phyloP scores from a whole-genome alignment of 2,113 vertebrate genomes.

The Amphilophus citrinellus region DNA sequence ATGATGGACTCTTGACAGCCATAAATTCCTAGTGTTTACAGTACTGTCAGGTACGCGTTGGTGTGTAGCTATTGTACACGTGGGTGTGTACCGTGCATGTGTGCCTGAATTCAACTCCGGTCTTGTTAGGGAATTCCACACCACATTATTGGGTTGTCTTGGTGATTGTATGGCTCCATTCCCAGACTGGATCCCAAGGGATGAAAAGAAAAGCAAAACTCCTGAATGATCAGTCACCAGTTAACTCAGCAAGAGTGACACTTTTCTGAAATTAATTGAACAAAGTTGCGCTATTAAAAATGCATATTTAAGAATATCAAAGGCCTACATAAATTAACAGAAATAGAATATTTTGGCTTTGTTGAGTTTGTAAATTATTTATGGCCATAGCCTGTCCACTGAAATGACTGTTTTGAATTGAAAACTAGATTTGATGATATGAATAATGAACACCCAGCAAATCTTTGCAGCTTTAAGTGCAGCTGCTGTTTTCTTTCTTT shows the following conservation, averaged over 20 bases:
- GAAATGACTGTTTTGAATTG: constrained; percentile 34
- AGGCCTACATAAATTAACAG: constrained; percentile 38
- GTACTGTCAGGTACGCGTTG: constrained; percentile 50
- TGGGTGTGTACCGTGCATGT: constrained; percentile 40
- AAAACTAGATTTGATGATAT: constrained; percentile 37
- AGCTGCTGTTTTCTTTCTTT: background rate
- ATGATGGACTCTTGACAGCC: constrained; percentile 43
- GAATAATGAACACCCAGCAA: constrained; percentile 31
- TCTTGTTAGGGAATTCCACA: constrained; percentile 79
- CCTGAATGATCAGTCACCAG: constrained; percentile 73
- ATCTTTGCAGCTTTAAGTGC: background rate
- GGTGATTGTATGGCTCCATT: constrained; percentile 73
- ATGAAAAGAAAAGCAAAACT: constrained; percentile 66
- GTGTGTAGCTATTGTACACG: constrained; percentile 43
- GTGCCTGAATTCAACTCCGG: constrained; percentile 63
- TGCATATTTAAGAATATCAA: constrained; percentile 55
- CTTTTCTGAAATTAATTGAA: constrained; percentile 53
- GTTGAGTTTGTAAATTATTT: constrained; percentile 43
- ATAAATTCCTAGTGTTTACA: constrained; percentile 47
- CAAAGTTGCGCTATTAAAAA: constrained; percentile 52
- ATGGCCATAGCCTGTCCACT: constrained; percentile 21
- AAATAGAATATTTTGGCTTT: constrained; percentile 49
- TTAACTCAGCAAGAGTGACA: constrained; percentile 67
- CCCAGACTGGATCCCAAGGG: constrained; percentile 75
- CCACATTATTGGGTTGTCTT: constrained; percentile 78